phyloP scores from a whole-genome alignment of 2,113 vertebrate genomes.

The Beaufortia kweichowensis region DNA sequence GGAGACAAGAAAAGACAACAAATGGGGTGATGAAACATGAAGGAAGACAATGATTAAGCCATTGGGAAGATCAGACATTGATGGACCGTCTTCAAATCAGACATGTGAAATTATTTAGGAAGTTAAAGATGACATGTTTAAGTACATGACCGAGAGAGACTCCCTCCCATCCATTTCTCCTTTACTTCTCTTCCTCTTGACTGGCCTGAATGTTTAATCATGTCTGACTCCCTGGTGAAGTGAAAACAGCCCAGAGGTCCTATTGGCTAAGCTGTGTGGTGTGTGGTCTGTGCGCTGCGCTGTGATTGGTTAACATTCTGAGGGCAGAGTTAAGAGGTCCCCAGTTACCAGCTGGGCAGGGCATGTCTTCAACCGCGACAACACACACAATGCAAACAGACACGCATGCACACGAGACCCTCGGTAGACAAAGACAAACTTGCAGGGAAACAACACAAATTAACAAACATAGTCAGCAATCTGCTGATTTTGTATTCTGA shows the following conservation, averaged over 20 bases:
- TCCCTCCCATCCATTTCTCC: conserved; percentile 17
- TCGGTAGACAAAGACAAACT: conserved; percentile 31
- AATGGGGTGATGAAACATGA: neutral
- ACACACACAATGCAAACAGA: neutral
- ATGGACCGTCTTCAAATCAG: too few species aligned
- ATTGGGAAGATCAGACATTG: neutral
- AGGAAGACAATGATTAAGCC: neutral
- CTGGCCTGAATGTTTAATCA: conserved; percentile 72
- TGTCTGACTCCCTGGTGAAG: conserved; percentile 64
- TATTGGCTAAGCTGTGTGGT: conserved; percentile 63
- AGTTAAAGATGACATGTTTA: neutral
- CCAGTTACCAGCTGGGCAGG: conserved; percentile 62
- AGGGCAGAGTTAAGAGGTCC: conserved; percentile 59
- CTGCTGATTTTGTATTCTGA: too few species aligned
- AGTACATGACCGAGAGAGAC: neutral
- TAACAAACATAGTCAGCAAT: too few species aligned
- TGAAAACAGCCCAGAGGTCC: conserved; percentile 63
- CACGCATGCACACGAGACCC: conserved; percentile 30
- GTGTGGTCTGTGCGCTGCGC: conserved; percentile 49
- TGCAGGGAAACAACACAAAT: neutral
- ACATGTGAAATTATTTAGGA: too few species aligned
- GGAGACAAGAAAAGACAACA: neutral
- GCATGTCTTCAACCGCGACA: conserved; percentile 21
- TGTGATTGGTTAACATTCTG: conserved; percentile 43
- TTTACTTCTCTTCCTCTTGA: conserved; percentile 62